phyloP scores from a whole-genome alignment of 2,888 invertebrate genomes.

The Ferdinandea cuprea region DNA sequence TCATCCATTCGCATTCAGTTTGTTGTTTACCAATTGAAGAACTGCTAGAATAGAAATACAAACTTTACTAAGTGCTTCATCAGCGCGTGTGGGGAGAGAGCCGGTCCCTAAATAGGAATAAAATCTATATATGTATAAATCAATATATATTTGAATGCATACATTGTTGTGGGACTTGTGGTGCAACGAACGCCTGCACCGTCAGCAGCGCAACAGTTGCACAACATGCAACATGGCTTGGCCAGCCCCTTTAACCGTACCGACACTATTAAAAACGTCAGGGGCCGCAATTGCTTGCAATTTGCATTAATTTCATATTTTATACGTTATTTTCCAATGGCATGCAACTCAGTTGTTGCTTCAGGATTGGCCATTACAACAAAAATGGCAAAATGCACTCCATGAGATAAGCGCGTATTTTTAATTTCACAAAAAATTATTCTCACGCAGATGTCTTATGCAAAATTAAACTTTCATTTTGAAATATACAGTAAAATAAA shows the following conservation, averaged over 20 bases:
- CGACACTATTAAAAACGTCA: constrained; percentile 32
- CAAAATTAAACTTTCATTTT: constrained; percentile 6
- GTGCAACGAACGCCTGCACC: neutral
- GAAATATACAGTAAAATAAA: neutral
- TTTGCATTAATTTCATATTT: constrained; percentile 59
- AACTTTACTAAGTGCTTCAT: neutral
- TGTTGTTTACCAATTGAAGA: constrained; percentile 9
- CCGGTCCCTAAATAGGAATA: neutral
- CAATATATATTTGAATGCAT: neutral
- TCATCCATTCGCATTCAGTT: constrained; percentile 20
- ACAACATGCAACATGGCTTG: constrained; percentile 34
- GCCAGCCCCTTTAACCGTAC: constrained; percentile 10
- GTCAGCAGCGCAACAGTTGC: constrained; percentile 7
- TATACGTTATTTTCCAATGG: constrained; percentile 22
- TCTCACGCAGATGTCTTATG: constrained; percentile 27
- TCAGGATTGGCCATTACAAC: constrained; percentile 29
- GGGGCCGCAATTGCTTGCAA: constrained; percentile 41
- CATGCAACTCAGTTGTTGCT: constrained; percentile 43
- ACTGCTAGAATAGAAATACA: neutral
- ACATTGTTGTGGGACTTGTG: constrained; percentile 29
- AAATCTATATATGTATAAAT: constrained; percentile 1
- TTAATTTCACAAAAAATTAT: constrained; percentile 15
- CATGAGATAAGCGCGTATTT: constrained; percentile 23
- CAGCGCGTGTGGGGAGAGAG: neutral
- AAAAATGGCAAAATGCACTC: constrained; percentile 9